Conservation (phyloP, 2,888 invertebrate genomes). For the Rhopalosiphum nymphaeae region DNA sequence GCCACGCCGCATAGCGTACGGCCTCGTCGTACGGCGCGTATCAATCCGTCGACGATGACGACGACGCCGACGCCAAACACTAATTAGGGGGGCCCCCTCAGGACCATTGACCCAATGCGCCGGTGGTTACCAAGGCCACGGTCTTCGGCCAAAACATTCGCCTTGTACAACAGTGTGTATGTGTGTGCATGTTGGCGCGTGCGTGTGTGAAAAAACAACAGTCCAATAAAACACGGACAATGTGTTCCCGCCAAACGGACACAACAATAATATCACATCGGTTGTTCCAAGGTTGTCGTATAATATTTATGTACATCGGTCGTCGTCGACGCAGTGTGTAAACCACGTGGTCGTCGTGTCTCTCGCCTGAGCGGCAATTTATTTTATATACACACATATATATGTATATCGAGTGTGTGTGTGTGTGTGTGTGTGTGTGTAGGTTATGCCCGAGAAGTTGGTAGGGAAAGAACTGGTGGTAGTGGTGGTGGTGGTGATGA, state of each 20-base stretch:
- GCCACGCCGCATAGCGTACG: no score
- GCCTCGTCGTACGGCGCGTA: neutral
- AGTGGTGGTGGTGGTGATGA: neutral
- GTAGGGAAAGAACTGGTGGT: neutral
- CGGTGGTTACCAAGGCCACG: slow-evolving; percentile 64
- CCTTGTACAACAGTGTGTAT: neutral
- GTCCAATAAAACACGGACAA: slow-evolving; percentile 58
- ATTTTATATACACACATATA: neutral
- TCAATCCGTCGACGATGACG: neutral
- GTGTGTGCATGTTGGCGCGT: neutral
- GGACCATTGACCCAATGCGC: slow-evolving; percentile 63
- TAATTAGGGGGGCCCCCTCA: slow-evolving; percentile 46
- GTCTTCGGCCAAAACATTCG: slow-evolving; percentile 58
- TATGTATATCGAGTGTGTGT: neutral
- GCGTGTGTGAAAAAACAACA: slow-evolving; percentile 4
- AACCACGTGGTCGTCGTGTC: slow-evolving; percentile 57
- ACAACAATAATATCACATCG: slow-evolving; percentile 34
- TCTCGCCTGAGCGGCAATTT: neutral
- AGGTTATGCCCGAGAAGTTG: neutral
- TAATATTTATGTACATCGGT: neutral
- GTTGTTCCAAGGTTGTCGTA: slow-evolving; percentile 56
- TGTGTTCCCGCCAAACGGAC: slow-evolving; percentile 62
- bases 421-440: neutral
- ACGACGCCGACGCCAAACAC: neutral
- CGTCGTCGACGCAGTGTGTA: slow-evolving; percentile 32